Conservation (phyloP, 1,140 invertebrate genomes). For the Micrasema minimum region DNA sequence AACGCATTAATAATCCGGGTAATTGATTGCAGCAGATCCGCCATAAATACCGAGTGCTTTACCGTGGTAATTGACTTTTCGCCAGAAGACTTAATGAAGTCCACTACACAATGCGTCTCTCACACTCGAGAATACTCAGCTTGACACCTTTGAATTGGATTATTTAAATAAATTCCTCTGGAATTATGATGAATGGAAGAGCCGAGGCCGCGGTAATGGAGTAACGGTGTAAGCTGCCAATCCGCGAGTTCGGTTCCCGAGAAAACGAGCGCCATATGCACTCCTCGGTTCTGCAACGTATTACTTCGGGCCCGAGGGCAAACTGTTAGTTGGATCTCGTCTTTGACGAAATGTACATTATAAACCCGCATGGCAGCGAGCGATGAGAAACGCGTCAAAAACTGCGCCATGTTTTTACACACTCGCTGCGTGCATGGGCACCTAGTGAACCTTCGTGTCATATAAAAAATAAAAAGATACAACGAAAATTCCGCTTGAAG, state of each 20-base stretch:
- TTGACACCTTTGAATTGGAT: constrained; percentile 13
- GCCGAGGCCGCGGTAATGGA: constrained; percentile 31
- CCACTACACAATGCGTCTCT: neutral
- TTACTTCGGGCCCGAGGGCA: constrained; percentile 6
- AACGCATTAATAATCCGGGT: no score
- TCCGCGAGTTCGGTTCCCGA: neutral
- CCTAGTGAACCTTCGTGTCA: no score
- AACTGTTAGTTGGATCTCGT: neutral
- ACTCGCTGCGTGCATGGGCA: no score
- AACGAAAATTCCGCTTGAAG: no score
- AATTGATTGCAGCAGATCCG: no score
- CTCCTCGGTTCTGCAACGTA: constrained; percentile 10
- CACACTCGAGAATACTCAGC: neutral
- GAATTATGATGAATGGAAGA: constrained; percentile 36
- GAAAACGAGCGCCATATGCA: constrained; percentile 17
- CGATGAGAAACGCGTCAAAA: constrained; percentile 15
- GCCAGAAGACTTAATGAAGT: neutral
- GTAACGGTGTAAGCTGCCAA: constrained; percentile 40
- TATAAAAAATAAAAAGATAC: no score
- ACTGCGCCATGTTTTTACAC: no score
- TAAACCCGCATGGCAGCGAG: constrained; percentile 2
- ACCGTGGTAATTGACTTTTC: neutral
- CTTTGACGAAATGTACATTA: neutral
- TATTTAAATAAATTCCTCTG: constrained; percentile 38
- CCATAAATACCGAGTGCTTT: neutral